Base-by-base conservation (phyloP, 2,888 invertebrate genomes). In the Nowickia ferox region DNA sequence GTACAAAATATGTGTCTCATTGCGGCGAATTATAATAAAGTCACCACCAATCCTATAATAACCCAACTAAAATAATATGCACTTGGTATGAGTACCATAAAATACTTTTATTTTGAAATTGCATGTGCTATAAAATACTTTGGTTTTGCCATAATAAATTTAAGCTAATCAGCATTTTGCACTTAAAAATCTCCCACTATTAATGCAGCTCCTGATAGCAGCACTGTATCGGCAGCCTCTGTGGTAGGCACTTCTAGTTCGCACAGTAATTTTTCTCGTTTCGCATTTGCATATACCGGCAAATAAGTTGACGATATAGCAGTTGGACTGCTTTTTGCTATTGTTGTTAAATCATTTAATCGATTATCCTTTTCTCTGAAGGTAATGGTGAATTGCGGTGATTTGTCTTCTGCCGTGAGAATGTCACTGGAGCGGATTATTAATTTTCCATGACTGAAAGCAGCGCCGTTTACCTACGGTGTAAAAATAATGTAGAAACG, bases 131-230 rank as follows among this genome's bases (percentile, higher is more conserved):
- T 71, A 30, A 30, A 6, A 71, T 71, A 51, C 10, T n/a, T 0
- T 44, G 15, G 8, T 69, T 30, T 30, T 30, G 6, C 30, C 6
- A 82, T 69, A 1, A 9, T 51, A 6, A 5, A 40, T 1, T 17
- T 5, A 30, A 30, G 5, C 40, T 15, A 38, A 22, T 19, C 1
- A 13, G 4, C 1, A 38, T 51, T 30, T 59, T 9, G 22, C 15
- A 8, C 19, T 80, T 87, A 91, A 87, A 82, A 91, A 87, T 92
- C 91, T 11, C 90, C 89, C 9, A 93, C 90, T 82, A 92, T 90
- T 2, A 93, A 86, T 0, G 93, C 93, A 2, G 91, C 91, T 40
- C 93, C 93, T 5, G 93, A 91, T 9, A 92, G 57, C 8, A 92
- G 87, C 19, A 93, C 88, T 8, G 90, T 89, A 22, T 92, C 91